A percentile compares a stretch with the other conserved stretches of the same genome.
Evolutionary conservation across 1,140 invertebrate species (phyloP).

Genomic region (Aphis gossypii): DNA sequence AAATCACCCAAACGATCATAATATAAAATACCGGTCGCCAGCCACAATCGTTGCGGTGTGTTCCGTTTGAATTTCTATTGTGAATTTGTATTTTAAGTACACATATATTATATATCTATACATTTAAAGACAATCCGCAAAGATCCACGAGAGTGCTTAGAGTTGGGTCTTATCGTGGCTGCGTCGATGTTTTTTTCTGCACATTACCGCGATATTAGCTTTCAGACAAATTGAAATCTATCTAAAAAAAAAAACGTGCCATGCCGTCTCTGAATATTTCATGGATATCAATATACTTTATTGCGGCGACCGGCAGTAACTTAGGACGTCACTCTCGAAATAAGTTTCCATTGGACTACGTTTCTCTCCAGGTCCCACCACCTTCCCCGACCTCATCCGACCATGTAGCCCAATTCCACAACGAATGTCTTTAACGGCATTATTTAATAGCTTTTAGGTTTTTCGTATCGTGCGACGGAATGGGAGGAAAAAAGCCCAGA

Average conservation of each 20-base stretch:
- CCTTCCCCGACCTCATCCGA: background rate
- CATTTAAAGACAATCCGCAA: background rate
- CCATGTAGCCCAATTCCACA: conserved; percentile 9
- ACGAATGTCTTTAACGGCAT: conserved; percentile 47
- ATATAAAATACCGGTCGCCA: background rate
- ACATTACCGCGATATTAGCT: conserved; percentile 52
- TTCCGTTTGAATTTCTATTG: background rate
- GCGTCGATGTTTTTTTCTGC: conserved; percentile 39
- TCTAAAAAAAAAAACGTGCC: conserved; percentile 6
- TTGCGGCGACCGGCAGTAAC: conserved; percentile 43
- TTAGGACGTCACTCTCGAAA: conserved; percentile 36
- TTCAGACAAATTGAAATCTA: conserved; percentile 58
- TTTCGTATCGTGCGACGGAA: background rate
- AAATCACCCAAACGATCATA: background rate
- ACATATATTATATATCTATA: background rate
- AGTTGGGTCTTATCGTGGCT: background rate
- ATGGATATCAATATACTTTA: conserved; percentile 56
- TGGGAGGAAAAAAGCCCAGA: background rate
- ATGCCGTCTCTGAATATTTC: conserved; percentile 52
- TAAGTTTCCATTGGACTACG: conserved; percentile 37
- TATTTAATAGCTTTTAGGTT: conserved; percentile 46
- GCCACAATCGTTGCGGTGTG: background rate
- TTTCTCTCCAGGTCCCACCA: background rate
- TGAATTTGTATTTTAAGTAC: background rate
- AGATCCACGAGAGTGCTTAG: background rate